Conservation (phyloP, 2,113 vertebrate genomes). For the Mormyrus iriodes region DNA sequence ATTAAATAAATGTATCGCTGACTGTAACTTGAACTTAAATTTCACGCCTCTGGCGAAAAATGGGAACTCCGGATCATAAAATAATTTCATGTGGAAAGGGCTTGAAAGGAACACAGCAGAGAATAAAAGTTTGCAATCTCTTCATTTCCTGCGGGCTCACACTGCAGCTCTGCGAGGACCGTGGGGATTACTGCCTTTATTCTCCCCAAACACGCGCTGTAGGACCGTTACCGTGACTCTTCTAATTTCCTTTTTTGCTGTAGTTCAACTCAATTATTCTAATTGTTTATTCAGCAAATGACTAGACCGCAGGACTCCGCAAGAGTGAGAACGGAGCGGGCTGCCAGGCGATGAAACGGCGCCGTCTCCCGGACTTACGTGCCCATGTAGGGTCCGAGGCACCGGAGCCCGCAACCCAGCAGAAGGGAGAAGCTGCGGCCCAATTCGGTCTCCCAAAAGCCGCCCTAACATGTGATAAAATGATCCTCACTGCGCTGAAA, state of each 20-base stretch:
- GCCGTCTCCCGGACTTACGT: background rate
- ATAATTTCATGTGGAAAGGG: slow-evolving; percentile 34
- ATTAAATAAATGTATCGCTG: slow-evolving; percentile 30
- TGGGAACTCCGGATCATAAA: slow-evolving; percentile 30
- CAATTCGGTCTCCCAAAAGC: slow-evolving; percentile 40
- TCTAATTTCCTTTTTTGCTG: slow-evolving; percentile 23
- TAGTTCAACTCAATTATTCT: slow-evolving; percentile 37
- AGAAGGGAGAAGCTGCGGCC: slow-evolving; percentile 31
- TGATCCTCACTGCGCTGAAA: slow-evolving; percentile 31
- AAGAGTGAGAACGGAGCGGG: background rate
- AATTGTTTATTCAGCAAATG: slow-evolving; percentile 42
- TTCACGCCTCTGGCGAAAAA: slow-evolving; percentile 23
- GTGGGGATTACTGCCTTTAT: slow-evolving; percentile 31
- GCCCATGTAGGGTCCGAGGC: background rate
- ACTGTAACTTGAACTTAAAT: slow-evolving; percentile 38
- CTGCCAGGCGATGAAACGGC: background rate
- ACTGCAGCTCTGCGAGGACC: slow-evolving; percentile 25
- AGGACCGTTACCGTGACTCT: slow-evolving; percentile 15
- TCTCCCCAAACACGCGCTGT: slow-evolving; percentile 35
- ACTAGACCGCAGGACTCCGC: slow-evolving; percentile 28
- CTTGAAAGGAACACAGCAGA: slow-evolving; percentile 17
- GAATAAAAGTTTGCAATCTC: slow-evolving; percentile 26
- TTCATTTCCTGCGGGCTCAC: slow-evolving; percentile 27
- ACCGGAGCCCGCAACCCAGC: background rate
- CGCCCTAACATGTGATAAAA: slow-evolving; percentile 25